Conservation (phyloP, 2,797 vertebrate genomes). For the Chromobotia macracanthus region DNA sequence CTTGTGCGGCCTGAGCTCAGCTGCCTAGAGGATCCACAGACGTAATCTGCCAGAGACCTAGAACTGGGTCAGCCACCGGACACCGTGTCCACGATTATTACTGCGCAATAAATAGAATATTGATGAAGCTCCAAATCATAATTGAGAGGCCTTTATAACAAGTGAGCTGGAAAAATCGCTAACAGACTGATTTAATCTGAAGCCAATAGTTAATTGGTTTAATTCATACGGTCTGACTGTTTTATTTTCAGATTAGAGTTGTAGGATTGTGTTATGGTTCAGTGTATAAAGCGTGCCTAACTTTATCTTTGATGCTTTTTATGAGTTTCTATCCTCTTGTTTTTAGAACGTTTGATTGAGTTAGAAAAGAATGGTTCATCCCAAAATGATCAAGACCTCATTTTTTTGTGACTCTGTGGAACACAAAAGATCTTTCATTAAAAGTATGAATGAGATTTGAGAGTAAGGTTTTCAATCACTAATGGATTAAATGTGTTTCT, state of each 20-base stretch:
- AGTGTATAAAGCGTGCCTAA: too few relatives aligned
- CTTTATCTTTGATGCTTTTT: not conserved
- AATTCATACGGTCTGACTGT: conserved; percentile 43
- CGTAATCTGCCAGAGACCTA: conserved; percentile 65
- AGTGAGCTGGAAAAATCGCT: conserved; percentile 37
- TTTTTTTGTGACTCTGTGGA: not conserved
- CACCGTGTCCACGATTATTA: conserved; percentile 57
- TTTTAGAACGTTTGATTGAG: not conserved
- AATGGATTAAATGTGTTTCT: conserved; percentile 1
- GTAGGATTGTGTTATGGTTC: conserved; percentile 13
- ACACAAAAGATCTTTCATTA: not conserved
- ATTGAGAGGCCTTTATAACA: conserved; percentile 51
- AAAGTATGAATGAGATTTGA: not conserved
- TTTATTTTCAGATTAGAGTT: conserved; percentile 20
- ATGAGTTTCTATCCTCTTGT: not conserved
- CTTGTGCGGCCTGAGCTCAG: not conserved
- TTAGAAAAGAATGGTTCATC: not conserved
- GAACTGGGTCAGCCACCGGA: conserved; percentile 68
- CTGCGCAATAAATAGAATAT: conserved; percentile 64
- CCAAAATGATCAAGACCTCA: not conserved
- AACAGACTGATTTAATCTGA: conserved; percentile 47
- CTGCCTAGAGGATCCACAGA: conserved; percentile 17
- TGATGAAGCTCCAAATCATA: conserved; percentile 59
- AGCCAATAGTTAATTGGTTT: conserved; percentile 53
- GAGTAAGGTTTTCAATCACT: not conserved